Evolutionary conservation across 1,140 invertebrate species (phyloP), one percentile per base, ranked within the genome.

Genomic region (Hyles euphorbiae): DNA sequence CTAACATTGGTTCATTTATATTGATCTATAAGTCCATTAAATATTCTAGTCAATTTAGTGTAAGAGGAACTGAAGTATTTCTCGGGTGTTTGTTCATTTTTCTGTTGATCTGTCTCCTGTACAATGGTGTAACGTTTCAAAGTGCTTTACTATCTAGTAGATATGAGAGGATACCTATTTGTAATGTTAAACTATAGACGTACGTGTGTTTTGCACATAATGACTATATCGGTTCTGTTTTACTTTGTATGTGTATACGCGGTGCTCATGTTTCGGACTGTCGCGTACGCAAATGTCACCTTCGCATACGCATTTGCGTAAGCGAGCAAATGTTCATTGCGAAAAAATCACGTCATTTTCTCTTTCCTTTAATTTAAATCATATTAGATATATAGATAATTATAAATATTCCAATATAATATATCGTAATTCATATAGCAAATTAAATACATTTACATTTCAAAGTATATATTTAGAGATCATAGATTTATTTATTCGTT

Each of bases 81-180:
- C 36, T 40, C 36, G 36, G 8, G 4, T 40, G 36, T 40, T 5
- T 53, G 46, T 12, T 36, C 34, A 12, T 40, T 44, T 54, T 44
- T 54, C 46, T 48, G 3, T 34, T 48, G 45, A 34, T 45, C 63
- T 36, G 63, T 53, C 53, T 63, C 54, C 10, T 47, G 11, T 67
- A 65, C 53, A 65, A 74, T 78, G 72, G 74, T 81, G 72, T 72
- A 76, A 80, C 74, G 81, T 85, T 88, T 86, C 80, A 76, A 88
- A 88, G 86, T 88, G 86, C 83, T 88, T 88, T 88, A 88, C 83
- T 88, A 87, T 87, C 78, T 84, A 84, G 78, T 86, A 82, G 79
- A 76, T 87, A 83, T 78, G 70, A 81, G 74, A 78, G 75, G 70
- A 77, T 74, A 70, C 79, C 76, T 87, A 83, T 81, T 83, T 82